Evolutionary conservation across 2,797 vertebrate species (phyloP).

Genomic region (Sparidentex hasta): DNA sequence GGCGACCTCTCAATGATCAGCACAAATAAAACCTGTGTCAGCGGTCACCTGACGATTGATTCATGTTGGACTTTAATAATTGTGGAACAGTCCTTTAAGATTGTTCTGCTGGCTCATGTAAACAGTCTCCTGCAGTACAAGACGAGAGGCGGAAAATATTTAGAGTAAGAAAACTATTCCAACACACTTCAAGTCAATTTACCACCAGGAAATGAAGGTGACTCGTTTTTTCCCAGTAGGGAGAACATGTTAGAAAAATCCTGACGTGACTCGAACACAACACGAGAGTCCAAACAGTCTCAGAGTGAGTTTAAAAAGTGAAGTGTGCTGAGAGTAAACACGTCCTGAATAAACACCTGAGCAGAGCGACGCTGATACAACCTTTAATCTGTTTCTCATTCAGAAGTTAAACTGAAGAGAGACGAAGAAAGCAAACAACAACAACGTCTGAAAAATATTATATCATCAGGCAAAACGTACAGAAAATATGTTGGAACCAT

Average conservation of each 20-base stretch:
- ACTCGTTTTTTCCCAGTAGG: not conserved
- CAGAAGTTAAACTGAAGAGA: not conserved
- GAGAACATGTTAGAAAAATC: slow-evolving; percentile 1
- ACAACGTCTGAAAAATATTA: too few species aligned
- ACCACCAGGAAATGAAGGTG: not conserved
- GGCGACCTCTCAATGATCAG: not conserved
- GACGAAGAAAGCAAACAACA: too few species aligned
- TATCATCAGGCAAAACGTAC: too few species aligned
- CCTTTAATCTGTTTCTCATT: not conserved
- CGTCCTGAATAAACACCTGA: not conserved
- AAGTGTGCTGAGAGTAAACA: not conserved
- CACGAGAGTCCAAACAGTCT: too few species aligned
- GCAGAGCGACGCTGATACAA: not conserved
- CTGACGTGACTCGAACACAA: not conserved
- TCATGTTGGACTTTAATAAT: too few species aligned
- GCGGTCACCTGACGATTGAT: too few species aligned
- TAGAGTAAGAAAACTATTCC: not conserved
- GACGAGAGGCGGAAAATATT: not conserved
- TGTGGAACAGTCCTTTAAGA: not conserved
- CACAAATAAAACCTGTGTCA: not conserved
- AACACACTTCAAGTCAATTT: not conserved
- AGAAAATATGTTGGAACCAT: too few species aligned
- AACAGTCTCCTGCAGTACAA: not conserved
- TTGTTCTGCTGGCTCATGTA: not conserved
- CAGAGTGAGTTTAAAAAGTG: not conserved